A percentile compares a stretch with the other conserved stretches of the same genome.
Evolutionary conservation across 2,888 invertebrate species (phyloP).

Genomic region (Strigamia crassipes): DNA sequence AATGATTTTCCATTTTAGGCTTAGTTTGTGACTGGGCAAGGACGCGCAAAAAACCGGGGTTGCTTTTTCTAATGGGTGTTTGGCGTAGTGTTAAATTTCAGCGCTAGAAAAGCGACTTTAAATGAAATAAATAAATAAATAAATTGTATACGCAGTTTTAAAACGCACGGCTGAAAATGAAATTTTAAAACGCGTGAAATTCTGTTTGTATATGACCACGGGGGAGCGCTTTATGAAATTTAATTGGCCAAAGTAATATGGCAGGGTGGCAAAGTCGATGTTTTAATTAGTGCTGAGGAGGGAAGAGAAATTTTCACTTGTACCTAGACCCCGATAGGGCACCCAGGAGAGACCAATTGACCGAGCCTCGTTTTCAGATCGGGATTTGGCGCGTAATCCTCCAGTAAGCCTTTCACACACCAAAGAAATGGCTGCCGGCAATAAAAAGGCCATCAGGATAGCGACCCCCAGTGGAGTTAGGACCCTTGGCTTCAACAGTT

Average conservation of each 20-base stretch:
- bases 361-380: conserved; percentile 24
- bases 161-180: no score
- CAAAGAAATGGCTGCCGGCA: conserved; percentile 33
- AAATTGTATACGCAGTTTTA: no score
- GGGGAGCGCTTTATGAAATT: conserved; percentile 19
- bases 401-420: conserved; percentile 29
- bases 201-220: neutral
- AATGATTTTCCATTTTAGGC: neutral
- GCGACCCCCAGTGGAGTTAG: conserved; percentile 20
- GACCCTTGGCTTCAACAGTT: conserved; percentile 18
- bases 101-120: no score
- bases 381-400: conserved; percentile 29
- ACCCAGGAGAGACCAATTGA: conserved; percentile 31
- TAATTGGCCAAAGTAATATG: conserved; percentile 23
- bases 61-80: neutral
- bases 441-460: conserved; percentile 32
- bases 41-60: neutral
- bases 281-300: conserved; percentile 14
- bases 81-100: neutral
- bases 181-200: neutral
- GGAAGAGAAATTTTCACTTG: conserved; percentile 20
- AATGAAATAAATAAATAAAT: no score
- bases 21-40: neutral
- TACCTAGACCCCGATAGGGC: conserved; percentile 14
- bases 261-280: neutral